Conservation (phyloP, 2,888 invertebrate genomes). For the Phengaris arion region DNA sequence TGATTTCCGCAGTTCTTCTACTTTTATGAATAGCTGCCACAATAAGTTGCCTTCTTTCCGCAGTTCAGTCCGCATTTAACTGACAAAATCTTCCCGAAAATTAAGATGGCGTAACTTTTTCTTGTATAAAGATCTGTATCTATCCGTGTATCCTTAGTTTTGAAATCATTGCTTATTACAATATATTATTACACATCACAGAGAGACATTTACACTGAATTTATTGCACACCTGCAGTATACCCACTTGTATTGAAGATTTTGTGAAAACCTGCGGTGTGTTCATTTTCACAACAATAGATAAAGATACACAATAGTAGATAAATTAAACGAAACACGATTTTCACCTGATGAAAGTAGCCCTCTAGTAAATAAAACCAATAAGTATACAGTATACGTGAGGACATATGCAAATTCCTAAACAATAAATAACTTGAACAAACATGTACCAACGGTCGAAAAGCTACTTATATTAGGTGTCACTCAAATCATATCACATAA, state of each 20-base stretch:
- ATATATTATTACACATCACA: neutral
- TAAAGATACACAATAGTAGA: neutral
- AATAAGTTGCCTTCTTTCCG: too few relatives aligned
- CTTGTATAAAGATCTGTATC: too few relatives aligned
- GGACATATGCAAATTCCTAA: neutral
- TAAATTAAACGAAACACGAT: neutral
- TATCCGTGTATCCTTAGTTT: too few relatives aligned
- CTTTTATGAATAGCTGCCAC: too few relatives aligned
- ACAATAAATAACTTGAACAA: neutral
- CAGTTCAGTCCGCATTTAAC: too few relatives aligned
- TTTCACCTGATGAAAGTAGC: constrained; percentile 14
- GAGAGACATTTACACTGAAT: neutral
- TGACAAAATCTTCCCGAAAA: too few relatives aligned
- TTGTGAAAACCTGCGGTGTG: neutral
- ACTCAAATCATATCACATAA: too few relatives aligned
- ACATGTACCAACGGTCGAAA: neutral
- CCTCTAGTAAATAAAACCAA: neutral
- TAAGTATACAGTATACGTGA: neutral
- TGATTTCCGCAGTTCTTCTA: too few relatives aligned
- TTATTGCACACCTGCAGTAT: neutral
- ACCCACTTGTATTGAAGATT: neutral
- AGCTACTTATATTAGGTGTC: neutral
- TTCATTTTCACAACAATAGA: neutral
- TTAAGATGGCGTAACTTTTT: too few relatives aligned
- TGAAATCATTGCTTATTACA: too few relatives aligned